phyloP scores from a whole-genome alignment of 2,797 vertebrate genomes.

The Rhadinocentrus ornatus region DNA sequence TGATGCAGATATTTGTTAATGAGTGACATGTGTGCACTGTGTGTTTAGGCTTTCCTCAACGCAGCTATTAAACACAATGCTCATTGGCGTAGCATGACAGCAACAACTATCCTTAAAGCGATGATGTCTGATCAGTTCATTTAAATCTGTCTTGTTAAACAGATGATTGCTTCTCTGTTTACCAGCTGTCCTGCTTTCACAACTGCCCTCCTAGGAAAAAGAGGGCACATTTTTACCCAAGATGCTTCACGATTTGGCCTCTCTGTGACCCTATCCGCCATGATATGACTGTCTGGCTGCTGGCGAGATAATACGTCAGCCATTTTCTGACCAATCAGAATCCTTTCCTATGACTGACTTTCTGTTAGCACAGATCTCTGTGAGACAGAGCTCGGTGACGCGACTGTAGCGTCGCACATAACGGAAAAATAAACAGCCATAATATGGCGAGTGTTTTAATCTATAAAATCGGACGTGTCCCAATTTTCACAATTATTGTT shows the following conservation, averaged over 20 bases:
- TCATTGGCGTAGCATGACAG: conserved; percentile 47
- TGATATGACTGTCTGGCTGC: conserved; percentile 57
- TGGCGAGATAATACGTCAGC: conserved; percentile 54
- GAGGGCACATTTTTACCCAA: conserved; percentile 65
- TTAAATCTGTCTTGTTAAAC: conserved; percentile 65
- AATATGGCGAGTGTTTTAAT: conserved; percentile 19
- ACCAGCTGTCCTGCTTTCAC: conserved; percentile 67
- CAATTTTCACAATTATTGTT: conserved; percentile 45
- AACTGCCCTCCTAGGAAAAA: conserved; percentile 51
- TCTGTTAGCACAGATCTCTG: too few species aligned
- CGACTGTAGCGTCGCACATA: background rate
- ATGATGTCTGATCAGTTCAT: conserved; percentile 61
- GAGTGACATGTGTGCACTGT: conserved; percentile 62
- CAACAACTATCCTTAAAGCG: conserved; percentile 43
- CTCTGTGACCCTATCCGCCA: conserved; percentile 70
- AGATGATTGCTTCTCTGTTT: conserved; percentile 54
- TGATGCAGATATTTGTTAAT: conserved; percentile 78
- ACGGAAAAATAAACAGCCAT: conserved; percentile 1
- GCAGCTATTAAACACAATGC: conserved; percentile 57
- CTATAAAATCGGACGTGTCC: conserved; percentile 38
- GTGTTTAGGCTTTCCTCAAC: conserved; percentile 66
- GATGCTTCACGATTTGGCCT: conserved; percentile 76
- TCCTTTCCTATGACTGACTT: background rate
- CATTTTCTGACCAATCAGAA: conserved; percentile 69
- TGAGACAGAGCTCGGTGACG: background rate